Conservation (phyloP, 2,797 vertebrate species). For the Sebastes hubbsi region DNA sequence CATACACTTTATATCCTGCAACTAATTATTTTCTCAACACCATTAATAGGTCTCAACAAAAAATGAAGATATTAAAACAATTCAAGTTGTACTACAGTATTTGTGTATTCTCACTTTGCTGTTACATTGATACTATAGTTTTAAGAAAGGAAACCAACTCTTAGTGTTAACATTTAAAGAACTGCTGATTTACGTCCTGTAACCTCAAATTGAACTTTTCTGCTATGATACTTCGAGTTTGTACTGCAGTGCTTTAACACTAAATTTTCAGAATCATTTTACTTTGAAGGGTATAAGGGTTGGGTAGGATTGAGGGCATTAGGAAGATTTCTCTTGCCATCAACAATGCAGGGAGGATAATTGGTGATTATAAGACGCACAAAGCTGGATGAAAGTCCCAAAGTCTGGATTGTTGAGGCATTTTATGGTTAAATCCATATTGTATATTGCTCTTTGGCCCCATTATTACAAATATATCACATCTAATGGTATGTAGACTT, state of each 20-base stretch:
- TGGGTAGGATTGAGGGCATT: not conserved
- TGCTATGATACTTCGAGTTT: not conserved
- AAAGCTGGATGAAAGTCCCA: not conserved
- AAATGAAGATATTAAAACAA: not conserved
- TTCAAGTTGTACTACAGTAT: not conserved
- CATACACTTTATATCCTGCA: not conserved
- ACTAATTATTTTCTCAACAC: not conserved
- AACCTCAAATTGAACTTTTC: not conserved
- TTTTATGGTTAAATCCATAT: not conserved
- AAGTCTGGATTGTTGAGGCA: not conserved
- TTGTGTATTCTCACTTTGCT: not conserved
- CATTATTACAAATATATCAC: conserved; percentile 8
- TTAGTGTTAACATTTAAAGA: not conserved
- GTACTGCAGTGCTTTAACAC: not conserved
- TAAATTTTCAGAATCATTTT: not conserved
- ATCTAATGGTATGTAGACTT: not conserved
- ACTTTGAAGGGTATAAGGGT: not conserved
- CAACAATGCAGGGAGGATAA: not conserved
- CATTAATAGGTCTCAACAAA: not conserved
- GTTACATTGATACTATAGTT: not conserved
- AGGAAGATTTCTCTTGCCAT: not conserved
- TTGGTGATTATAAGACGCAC: not conserved
- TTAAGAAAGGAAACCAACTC: not conserved
- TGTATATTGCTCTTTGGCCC: not conserved
- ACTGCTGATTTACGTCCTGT: not conserved